Evolutionary conservation across 2,888 invertebrate genomes (phyloP), one percentile per base, ranked within the genome.

Genomic region (Watsonalla cultraria): DNA sequence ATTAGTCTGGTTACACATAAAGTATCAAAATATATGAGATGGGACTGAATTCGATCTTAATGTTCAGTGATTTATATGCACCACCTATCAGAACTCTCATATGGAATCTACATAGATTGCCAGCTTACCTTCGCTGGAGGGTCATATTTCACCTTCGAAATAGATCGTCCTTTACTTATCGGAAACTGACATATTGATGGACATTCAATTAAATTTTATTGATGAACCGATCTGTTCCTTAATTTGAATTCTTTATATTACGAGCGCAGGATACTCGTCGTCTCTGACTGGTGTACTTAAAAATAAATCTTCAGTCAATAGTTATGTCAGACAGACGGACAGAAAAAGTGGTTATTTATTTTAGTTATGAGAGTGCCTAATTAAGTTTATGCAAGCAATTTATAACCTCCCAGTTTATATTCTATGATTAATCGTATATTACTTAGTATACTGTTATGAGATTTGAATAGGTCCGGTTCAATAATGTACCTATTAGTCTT

Each of bases 261-360:
- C 57, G 39, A 48, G 35, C 45, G 53, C 52, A 51, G 54, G 51
- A 51, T 59, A 62, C 61, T 59, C 56, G 54, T 50, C 58, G 63
- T 57, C 58, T 64, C 58, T 64, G 63, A 71, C 70, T 70, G 57
- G 60, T 61, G 64, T 59, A 68, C 69, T n/a, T 77, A 74, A 74
- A 74, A 72, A 70, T 74, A 67, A 68, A 71, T 73, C 71, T 78
- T 77, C 68, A 74, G 73, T 74, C 74, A 80, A 64, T 49, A 54
- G 64, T 57, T 59, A 54, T 57, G 55, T 56, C 56, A 57, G 58
- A 61, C 51, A 57, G 55, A 55, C 55, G 60, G 55, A 47, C 55
- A 49, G 64, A 61, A 57, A 49, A 53, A 68, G 61, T 54, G 14
- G 52, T 51, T 53, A 58, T 56, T 63, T 58, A 59, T 62, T 56